Conservation (phyloP, 53 echinoderm and acorn worm species). For the Holothuria leucospilota region DNA sequence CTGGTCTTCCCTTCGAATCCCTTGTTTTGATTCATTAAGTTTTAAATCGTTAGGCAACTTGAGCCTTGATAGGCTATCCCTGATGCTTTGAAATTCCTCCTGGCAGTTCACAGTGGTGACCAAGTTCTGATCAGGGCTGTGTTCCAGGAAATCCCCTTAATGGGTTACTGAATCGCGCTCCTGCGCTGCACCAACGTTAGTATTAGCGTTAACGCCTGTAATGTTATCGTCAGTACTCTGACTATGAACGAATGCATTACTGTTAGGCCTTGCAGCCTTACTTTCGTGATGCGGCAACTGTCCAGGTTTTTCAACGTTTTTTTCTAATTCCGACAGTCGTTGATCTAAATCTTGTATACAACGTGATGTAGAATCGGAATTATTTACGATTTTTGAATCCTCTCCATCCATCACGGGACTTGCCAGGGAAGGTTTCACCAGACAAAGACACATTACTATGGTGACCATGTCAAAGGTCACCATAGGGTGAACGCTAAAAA, state of each 20-base stretch:
- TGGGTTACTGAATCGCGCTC: neutral
- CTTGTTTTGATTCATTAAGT: constrained; percentile 22
- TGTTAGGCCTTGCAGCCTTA: constrained; percentile 1
- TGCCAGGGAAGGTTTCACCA: neutral
- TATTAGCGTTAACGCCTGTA: constrained; percentile 20
- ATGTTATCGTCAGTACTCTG: constrained; percentile 6
- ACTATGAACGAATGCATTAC: neutral
- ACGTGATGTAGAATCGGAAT: constrained; percentile 21
- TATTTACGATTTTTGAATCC: neutral
- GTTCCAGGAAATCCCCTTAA: constrained; percentile 11
- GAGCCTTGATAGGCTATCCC: neutral
- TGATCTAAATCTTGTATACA: constrained; percentile 8
- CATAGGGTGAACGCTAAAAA: no score
- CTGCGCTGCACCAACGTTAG: constrained; percentile 4
- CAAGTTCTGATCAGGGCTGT: constrained; percentile 20
- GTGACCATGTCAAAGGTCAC: no score
- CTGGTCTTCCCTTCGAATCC: constrained; percentile 37
- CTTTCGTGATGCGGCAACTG: neutral
- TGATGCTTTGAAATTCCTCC: constrained; percentile 15
- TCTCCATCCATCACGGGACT: constrained; percentile 21
- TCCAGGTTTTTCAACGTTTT: neutral
- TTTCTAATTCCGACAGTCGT: constrained; percentile 16
- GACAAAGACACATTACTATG: no score
- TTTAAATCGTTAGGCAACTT: constrained; percentile 31
- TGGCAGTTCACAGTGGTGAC: constrained; percentile 26